Evolutionary conservation across 2,113 vertebrate genomes (phyloP).

Genomic region (Peucedramus taeniatus): DNA sequence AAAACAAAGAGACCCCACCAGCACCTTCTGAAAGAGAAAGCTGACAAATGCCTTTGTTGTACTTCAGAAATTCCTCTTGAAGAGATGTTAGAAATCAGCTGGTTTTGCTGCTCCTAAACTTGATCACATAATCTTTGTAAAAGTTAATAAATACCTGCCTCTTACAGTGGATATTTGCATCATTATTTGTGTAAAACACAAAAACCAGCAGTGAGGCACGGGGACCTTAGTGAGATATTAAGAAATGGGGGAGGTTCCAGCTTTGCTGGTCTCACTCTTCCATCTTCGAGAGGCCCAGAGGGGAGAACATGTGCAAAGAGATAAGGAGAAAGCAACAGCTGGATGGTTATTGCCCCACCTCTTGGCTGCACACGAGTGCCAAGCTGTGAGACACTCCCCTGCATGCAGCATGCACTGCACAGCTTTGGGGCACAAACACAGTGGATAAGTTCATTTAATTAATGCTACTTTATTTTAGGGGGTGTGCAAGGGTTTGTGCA

Average conservation of each 20-base stretch:
- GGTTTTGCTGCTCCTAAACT: neutral
- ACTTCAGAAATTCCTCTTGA: neutral
- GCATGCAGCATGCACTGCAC: rapidly evolving
- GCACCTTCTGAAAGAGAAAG: neutral
- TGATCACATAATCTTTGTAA: neutral
- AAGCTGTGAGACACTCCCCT: neutral
- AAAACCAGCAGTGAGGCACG: neutral
- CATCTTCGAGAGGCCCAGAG: neutral
- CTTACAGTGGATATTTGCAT: neutral
- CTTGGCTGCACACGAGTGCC: rapidly evolving
- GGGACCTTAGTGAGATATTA: neutral
- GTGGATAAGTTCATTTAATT: neutral
- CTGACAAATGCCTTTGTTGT: neutral
- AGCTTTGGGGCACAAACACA: neutral
- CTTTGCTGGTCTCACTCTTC: neutral
- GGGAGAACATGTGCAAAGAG: neutral
- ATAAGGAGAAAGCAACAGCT: neutral
- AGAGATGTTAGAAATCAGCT: neutral
- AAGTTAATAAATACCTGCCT: neutral
- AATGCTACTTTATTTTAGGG: neutral
- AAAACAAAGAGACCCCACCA: neutral
- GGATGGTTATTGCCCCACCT: neutral
- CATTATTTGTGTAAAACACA: neutral
- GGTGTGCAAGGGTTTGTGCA: neutral
- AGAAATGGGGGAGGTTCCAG: neutral